Conservation (phyloP, 1,140 invertebrate genomes). For the Scaptomyza hsui region DNA sequence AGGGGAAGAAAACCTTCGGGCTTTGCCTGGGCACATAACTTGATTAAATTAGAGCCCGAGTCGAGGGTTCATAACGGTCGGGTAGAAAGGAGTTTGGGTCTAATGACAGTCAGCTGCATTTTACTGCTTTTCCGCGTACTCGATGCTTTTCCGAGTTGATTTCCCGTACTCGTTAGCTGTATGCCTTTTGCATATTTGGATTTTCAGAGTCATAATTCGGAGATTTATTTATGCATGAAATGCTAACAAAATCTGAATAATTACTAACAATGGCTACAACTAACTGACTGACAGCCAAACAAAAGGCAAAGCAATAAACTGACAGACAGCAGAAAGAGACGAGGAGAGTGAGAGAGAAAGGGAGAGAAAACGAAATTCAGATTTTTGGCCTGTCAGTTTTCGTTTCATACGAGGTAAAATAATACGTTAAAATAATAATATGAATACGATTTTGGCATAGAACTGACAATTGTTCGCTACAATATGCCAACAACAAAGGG, state of each 20-base stretch:
- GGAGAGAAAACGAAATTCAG: conserved; percentile 6
- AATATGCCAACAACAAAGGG: not conserved
- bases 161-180: conserved; percentile 49
- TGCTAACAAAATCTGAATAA: conserved; percentile 74
- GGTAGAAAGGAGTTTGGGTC: conserved; percentile 8
- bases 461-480: conserved; percentile 23
- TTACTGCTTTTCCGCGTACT: conserved; percentile 46
- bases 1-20: conserved; percentile 6
- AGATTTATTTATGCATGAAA: conserved; percentile 72
- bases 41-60: conserved; percentile 60
- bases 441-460: conserved; percentile 14
- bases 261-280: conserved; percentile 61
- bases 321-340: not conserved
- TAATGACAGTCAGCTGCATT: conserved; percentile 74
- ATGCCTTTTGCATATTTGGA: conserved; percentile 62
- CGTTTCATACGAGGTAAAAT: conserved; percentile 3
- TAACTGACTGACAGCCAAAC: conserved; percentile 53
- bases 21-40: conserved; percentile 50
- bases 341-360: not conserved
- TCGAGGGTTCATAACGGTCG: not conserved
- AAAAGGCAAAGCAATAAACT: conserved; percentile 17
- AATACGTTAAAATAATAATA: conserved; percentile 5
- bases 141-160: conserved; percentile 18
- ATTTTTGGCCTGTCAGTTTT: conserved; percentile 15
- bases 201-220: conserved; percentile 56